Evolutionary conservation across 2,888 invertebrate genomes (phyloP), one percentile per base, ranked within the genome.

Genomic region (Epirrhoe alternata): DNA sequence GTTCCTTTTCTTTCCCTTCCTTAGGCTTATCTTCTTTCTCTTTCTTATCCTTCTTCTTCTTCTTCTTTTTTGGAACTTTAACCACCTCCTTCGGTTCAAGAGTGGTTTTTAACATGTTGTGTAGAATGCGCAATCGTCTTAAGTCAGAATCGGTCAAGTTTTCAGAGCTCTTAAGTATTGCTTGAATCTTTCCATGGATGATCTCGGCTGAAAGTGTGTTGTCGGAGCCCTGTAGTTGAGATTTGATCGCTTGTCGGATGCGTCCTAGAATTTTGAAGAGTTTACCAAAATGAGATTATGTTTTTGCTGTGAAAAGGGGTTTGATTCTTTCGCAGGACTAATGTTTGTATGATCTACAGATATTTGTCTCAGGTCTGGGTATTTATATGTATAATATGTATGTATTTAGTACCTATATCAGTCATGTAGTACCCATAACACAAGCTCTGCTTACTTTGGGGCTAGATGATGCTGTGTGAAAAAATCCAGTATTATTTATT

Each of bases 101-200:
- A 0, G 87, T 69, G 0, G 82, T 85, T 65, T 85, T 88, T 0
- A 92, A 69, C 85, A 93, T 86, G 50, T 93, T 93, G 71, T 88
- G 87, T 0, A 93, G 73, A 14, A 93, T 86, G 7, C 92, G 77
- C 0, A 92, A 77, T 67, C 89, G 86, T 62, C 91, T 80, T 2
- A 92, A 68, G 6, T 90, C 87, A 0, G 88, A 68, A 5, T 88
- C 89, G 0, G 81, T 85, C 0, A 87, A 70, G 6, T 79, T 71
- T 0, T 69, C 61, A 0, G 83, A 73, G 1, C 69, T 76, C 8
- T 82, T 84, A 0, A 89, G 67, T 6, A 92, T 84, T 0, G 78
- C 68, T 70, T 87, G 85, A 5, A 93, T 88, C 70, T 83, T 84
- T 6, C 76, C 82, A 57, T 91, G 72, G n/a, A 93, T 87, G 2